phyloP scores from a whole-genome alignment of 2,797 vertebrate species.

The Alca torda region DNA sequence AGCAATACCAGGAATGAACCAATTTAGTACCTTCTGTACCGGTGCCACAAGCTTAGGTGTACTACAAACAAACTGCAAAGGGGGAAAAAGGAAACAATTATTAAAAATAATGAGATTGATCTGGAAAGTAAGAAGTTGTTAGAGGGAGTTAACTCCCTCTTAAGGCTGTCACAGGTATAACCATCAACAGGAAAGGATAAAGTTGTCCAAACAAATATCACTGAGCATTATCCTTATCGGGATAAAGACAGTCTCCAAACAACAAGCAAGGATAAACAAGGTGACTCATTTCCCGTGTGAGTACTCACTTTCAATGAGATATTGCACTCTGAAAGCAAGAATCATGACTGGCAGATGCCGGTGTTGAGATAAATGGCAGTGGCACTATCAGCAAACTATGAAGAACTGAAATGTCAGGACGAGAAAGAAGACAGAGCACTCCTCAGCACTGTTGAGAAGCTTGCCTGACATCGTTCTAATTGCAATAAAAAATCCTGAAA shows the following conservation, averaged over 20 bases:
- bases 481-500: neutral
- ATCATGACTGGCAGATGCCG: neutral
- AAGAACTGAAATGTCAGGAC: constrained; percentile 30
- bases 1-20: neutral
- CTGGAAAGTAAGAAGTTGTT: neutral
- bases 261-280: neutral
- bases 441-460: neutral
- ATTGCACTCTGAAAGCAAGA: neutral
- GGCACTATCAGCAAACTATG: constrained; percentile 12
- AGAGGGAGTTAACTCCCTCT: neutral
- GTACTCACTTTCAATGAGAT: neutral
- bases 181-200: neutral
- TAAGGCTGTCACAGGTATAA: neutral
- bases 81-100: neutral
- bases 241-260: neutral
- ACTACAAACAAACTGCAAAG: neutral
- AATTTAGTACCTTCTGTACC: neutral
- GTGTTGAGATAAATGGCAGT: constrained; percentile 1
- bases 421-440: constrained; percentile 28
- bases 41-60: neutral
- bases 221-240: neutral
- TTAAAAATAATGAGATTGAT: neutral
- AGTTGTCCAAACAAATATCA: neutral
- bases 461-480: neutral
- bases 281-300: neutral